Percentiles rank a stretch among this genome's conserved stretches.
These are phyloP conservation scores for Terebella lapidaria DNA, from an alignment of 2,888 invertebrate genomes.

Conservation along the genomic window DNA sequence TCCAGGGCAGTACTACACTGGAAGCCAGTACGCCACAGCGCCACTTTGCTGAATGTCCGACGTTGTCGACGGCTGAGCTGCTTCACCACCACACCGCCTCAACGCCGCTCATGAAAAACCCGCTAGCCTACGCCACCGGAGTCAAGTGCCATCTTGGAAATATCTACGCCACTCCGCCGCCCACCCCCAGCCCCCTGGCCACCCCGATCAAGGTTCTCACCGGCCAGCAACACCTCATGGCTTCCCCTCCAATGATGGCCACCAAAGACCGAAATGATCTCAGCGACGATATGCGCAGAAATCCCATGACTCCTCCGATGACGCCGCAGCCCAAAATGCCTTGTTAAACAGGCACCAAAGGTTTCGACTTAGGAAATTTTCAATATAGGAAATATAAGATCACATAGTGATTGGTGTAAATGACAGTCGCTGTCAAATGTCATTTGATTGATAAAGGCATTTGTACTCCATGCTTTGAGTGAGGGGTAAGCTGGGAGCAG, in stretches of 20 bases:
- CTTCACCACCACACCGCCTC: background rate
- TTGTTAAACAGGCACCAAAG: background rate
- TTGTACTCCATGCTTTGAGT: too few species aligned
- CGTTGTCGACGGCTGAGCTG: background rate
- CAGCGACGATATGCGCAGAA: background rate
- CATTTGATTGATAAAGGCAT: too few species aligned
- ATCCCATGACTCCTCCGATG: background rate
- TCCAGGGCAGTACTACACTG: conserved; percentile 7
- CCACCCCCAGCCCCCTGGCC: conserved; percentile 2
- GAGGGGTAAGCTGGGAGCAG: too few species aligned
- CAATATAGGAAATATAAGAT: too few species aligned
- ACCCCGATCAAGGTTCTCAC: conserved; percentile 3
- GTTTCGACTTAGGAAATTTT: too few species aligned
- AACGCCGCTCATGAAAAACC: background rate
- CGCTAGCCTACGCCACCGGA: background rate
- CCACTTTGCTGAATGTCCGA: background rate
- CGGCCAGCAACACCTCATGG: background rate
- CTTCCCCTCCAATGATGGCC: background rate
- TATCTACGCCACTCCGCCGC: conserved; percentile 1
- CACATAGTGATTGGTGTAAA: too few species aligned
- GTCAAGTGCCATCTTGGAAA: conserved; percentile 1
- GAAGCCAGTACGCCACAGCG: background rate
- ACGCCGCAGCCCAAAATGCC: background rate
- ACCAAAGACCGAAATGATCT: background rate
- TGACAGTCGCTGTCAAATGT: too few species aligned